Conservation (phyloP, 2,113 vertebrate species). For the Trogon surrucura region DNA sequence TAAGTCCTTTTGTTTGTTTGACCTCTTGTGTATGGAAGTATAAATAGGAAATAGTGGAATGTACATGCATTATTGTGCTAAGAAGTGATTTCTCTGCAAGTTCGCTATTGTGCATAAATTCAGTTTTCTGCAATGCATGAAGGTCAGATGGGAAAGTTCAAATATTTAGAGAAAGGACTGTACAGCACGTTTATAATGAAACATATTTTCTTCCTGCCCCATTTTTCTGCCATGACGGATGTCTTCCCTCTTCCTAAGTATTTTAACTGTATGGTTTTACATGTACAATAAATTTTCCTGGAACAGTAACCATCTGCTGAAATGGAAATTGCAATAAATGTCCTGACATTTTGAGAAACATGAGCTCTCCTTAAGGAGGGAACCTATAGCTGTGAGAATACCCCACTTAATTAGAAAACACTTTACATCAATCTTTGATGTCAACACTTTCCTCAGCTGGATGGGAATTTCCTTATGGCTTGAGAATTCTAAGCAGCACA, state of each 20-base stretch:
- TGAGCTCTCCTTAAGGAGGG: neutral
- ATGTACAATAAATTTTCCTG: neutral
- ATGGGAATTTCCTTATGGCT: constrained; percentile 17
- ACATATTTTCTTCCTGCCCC: constrained; percentile 50
- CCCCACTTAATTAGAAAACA: constrained; percentile 27
- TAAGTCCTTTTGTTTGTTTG: neutral
- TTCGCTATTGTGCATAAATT: neutral
- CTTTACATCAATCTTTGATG: constrained; percentile 4
- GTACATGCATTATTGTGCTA: neutral
- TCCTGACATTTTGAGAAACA: constrained; percentile 14
- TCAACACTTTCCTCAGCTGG: neutral
- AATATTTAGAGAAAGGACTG: constrained; percentile 49
- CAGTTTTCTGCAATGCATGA: neutral
- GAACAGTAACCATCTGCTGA: neutral
- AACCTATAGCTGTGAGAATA: constrained; percentile 32
- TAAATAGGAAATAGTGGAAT: constrained; percentile 51
- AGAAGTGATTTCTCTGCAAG: neutral
- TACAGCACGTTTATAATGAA: constrained; percentile 43
- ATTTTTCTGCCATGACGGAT: constrained; percentile 30
- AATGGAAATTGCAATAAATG: constrained; percentile 30
- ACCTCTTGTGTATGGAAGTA: neutral
- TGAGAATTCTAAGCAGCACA: neutral
- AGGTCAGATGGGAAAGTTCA: constrained; percentile 29
- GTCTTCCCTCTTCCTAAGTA: constrained; percentile 34
- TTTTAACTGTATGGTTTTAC: neutral